phyloP scores from a whole-genome alignment of 2,888 invertebrate genomes.

The Steinernema carpocapsae region DNA sequence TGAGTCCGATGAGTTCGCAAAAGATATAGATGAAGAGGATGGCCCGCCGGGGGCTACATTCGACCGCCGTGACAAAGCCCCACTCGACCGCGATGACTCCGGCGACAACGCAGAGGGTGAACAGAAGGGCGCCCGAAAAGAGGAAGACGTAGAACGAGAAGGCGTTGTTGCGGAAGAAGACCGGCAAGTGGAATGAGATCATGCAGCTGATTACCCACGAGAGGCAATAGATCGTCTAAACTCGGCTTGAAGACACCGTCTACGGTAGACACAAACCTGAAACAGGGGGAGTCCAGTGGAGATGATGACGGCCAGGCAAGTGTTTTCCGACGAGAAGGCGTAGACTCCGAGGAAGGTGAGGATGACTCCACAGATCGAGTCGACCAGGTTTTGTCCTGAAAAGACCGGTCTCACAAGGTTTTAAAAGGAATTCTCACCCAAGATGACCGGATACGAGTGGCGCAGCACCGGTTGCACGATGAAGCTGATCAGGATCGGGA shows the following conservation, averaged over 20 bases:
- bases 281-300: conserved; percentile 19
- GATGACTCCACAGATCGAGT: conserved; percentile 2
- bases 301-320: conserved; percentile 25
- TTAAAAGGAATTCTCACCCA: background rate
- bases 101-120: conserved; percentile 11
- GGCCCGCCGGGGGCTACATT: background rate
- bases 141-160: conserved; percentile 32
- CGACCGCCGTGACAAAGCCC: conserved; percentile 5
- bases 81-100: conserved; percentile 26
- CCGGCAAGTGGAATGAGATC: conserved; percentile 34
- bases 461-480: background rate
- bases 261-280: background rate
- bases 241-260: background rate
- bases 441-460: conserved; percentile 22
- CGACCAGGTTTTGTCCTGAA: conserved; percentile 21
- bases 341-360: conserved; percentile 15
- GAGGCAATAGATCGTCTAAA: conserved; percentile 26
- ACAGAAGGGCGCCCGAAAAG: background rate
- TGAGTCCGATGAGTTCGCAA: conserved; percentile 20
- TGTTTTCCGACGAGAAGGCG: background rate
- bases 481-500: conserved; percentile 5
- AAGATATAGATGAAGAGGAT: conserved; percentile 29
- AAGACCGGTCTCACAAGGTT: background rate
- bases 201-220: conserved; percentile 32
- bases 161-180: conserved; percentile 32